These are phyloP conservation scores for Oscheius sp. DNA, from an alignment of 2,888 invertebrate genomes.

Conservation along the genomic window DNA sequence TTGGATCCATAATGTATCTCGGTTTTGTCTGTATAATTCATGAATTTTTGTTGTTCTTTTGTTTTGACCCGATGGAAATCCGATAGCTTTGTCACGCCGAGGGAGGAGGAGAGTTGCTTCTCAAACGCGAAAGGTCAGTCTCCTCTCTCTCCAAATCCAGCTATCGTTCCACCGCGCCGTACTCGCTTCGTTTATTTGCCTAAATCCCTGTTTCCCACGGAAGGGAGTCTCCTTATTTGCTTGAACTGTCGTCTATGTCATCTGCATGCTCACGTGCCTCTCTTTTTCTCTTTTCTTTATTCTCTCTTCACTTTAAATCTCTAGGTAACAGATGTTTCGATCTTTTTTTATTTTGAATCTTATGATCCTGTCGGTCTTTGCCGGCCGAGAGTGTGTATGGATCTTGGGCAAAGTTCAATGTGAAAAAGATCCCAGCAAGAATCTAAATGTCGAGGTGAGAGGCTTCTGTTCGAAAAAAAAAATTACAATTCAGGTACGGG, in stretches of 20 bases:
- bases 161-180: constrained; percentile 15
- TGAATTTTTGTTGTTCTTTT: neutral
- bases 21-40: neutral
- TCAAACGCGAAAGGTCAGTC: neutral
- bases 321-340: neutral
- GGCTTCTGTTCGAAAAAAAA: neutral
- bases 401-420: constrained; percentile 62
- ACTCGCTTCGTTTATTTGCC: constrained; percentile 17
- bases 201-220: neutral
- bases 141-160: constrained; percentile 21
- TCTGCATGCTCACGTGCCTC: neutral
- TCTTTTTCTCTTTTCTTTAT: constrained; percentile 6
- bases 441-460: constrained; percentile 66
- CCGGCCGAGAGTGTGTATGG: constrained; percentile 64
- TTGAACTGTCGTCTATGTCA: neutral
- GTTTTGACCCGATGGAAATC: constrained; percentile 7
- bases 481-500: constrained; percentile 51
- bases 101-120: neutral
- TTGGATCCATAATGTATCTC: constrained; percentile 31
- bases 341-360: neutral
- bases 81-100: neutral
- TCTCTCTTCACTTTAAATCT: constrained; percentile 2
- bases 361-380: constrained; percentile 9
- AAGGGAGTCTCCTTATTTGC: neutral
- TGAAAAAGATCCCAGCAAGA: constrained; percentile 58